phyloP scores from a whole-genome alignment of 2,888 invertebrate species.

The Lucinisca nassula region DNA sequence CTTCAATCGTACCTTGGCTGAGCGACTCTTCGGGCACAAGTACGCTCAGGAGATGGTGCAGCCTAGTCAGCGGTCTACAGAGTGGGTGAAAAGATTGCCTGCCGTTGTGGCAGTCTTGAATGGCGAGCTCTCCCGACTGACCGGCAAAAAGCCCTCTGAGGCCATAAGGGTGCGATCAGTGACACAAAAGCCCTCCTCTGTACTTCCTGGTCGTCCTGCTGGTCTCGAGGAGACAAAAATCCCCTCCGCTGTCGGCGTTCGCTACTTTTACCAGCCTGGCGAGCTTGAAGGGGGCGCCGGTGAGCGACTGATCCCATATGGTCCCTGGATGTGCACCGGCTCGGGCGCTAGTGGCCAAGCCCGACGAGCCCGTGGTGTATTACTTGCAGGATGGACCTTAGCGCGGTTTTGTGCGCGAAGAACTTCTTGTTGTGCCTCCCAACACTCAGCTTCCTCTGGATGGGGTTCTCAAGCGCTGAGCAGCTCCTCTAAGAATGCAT shows the following conservation, averaged over 20 bases:
- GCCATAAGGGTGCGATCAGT: too few species aligned
- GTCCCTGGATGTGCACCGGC: conserved; percentile 47
- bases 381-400: conserved; percentile 37
- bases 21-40: too few species aligned
- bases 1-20: too few species aligned
- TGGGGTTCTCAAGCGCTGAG: background rate
- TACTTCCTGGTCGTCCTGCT: background rate
- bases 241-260: background rate
- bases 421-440: too few species aligned
- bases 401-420: conserved; percentile 55
- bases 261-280: too few species aligned
- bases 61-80: conserved; percentile 42
- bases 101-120: conserved; percentile 50
- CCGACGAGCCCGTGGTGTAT: conserved; percentile 20
- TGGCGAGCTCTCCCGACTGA: too few species aligned
- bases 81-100: conserved; percentile 60
- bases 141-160: background rate
- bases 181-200: conserved; percentile 16
- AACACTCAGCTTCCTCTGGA: conserved; percentile 11
- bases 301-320: conserved; percentile 67
- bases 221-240: background rate
- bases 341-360: background rate
- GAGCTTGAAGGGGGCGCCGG: too few species aligned
- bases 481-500: too few species aligned
- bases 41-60: too few species aligned